phyloP scores from a whole-genome alignment of 2,797 vertebrate species.

The Nothura maculosa region DNA sequence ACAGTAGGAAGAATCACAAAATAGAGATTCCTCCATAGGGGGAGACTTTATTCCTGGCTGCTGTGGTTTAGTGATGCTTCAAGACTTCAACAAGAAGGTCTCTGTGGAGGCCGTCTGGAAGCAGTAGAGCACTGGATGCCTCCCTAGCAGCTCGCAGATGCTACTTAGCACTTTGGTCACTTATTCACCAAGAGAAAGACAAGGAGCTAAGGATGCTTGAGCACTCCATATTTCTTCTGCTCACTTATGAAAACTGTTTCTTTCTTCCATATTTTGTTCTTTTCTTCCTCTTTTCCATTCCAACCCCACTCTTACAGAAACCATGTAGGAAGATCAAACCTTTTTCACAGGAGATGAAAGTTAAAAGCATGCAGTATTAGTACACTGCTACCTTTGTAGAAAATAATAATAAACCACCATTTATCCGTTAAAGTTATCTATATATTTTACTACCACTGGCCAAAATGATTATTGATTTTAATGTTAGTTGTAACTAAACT shows the following conservation, averaged over 20 bases:
- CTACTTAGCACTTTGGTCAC: not conserved
- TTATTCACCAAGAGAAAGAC: not conserved
- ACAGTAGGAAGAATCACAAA: not conserved
- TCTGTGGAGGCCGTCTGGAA: not conserved
- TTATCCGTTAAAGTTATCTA: slow-evolving; percentile 19
- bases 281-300: not conserved
- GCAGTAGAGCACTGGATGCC: not conserved
- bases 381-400: not conserved
- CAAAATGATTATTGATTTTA: slow-evolving; percentile 50
- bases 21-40: not conserved
- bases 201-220: not conserved
- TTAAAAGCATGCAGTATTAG: not conserved
- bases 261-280: not conserved
- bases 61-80: not conserved
- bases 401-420: not conserved
- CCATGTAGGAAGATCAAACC: slow-evolving; percentile 9
- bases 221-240: not conserved
- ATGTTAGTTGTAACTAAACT: slow-evolving; percentile 35
- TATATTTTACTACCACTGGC: not conserved
- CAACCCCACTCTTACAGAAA: not conserved
- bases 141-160: not conserved
- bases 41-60: not conserved
- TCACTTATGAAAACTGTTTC: not conserved
- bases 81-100: not conserved
- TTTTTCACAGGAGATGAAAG: not conserved